A percentile compares a stretch with the other conserved stretches of the same genome.
Evolutionary conservation across 2,888 invertebrate species (phyloP).

Genomic region (Cephus pygmeus): DNA sequence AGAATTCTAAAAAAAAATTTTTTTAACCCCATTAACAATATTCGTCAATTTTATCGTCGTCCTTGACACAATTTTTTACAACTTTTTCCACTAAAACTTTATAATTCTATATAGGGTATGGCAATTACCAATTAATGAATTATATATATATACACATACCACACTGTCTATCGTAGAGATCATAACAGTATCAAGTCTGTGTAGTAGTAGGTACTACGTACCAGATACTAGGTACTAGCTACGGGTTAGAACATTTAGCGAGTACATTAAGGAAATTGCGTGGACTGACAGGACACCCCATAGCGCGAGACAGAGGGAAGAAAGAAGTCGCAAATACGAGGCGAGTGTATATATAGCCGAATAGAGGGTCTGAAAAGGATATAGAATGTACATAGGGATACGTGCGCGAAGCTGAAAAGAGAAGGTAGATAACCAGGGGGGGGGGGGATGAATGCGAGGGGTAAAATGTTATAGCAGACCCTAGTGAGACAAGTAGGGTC

Average conservation of each 20-base stretch:
- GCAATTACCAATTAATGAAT: too few species aligned
- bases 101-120: neutral
- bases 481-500: constrained; percentile 58
- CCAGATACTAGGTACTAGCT: neutral
- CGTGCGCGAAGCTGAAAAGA: constrained; percentile 16
- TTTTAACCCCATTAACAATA: neutral
- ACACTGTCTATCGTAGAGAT: neutral
- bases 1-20: neutral
- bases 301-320: constrained; percentile 26
- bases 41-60: neutral
- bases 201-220: neutral
- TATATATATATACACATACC: too few species aligned
- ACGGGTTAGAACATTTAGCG: constrained; percentile 50
- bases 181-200: neutral
- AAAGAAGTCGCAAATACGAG: constrained; percentile 21
- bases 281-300: constrained; percentile 41
- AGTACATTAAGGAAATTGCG: constrained; percentile 66
- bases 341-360: constrained; percentile 11
- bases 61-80: neutral
- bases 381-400: constrained; percentile 18
- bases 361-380: constrained; percentile 18
- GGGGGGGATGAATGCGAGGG: constrained; percentile 33
- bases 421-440: constrained; percentile 26
- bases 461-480: constrained; percentile 25
- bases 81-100: neutral